Evolutionary conservation across 2,113 vertebrate species (phyloP).

Genomic region (Pelobates fuscus): DNA sequence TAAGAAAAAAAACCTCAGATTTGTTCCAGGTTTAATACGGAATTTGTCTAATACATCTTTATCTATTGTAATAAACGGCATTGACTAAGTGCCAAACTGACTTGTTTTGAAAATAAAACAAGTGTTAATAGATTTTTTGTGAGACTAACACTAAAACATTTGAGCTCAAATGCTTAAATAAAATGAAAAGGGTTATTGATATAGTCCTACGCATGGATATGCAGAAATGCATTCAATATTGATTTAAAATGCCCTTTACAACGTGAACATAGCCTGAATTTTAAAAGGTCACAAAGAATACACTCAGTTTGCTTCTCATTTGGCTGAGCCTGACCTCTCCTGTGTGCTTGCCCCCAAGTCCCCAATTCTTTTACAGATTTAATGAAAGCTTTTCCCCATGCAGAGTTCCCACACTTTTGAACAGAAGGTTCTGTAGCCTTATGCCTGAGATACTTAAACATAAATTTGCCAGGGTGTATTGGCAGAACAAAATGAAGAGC

Average conservation of each 20-base stretch:
- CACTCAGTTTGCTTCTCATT: conserved; percentile 47
- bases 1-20: no score
- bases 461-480: conserved; percentile 51
- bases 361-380: conserved; percentile 53
- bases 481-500: conserved; percentile 51
- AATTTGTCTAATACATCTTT: no score
- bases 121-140: no score
- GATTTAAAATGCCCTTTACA: conserved; percentile 50
- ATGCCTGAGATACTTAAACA: conserved; percentile 53
- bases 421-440: conserved; percentile 53
- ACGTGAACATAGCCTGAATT: conserved; percentile 50
- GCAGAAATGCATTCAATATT: conserved; percentile 27
- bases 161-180: neutral
- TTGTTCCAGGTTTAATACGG: no score
- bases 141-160: neutral
- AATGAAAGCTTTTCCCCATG: conserved; percentile 40
- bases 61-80: neutral
- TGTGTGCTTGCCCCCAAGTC: conserved; percentile 45
- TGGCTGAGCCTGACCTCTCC: conserved; percentile 39
- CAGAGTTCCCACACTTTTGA: conserved; percentile 51
- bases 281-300: conserved; percentile 53
- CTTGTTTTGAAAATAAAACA: neutral
- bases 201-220: neutral
- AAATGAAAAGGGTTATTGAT: conserved; percentile 26
- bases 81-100: neutral